phyloP scores from a whole-genome alignment of 2,888 invertebrate species.

The Luffia ferchaultella region DNA sequence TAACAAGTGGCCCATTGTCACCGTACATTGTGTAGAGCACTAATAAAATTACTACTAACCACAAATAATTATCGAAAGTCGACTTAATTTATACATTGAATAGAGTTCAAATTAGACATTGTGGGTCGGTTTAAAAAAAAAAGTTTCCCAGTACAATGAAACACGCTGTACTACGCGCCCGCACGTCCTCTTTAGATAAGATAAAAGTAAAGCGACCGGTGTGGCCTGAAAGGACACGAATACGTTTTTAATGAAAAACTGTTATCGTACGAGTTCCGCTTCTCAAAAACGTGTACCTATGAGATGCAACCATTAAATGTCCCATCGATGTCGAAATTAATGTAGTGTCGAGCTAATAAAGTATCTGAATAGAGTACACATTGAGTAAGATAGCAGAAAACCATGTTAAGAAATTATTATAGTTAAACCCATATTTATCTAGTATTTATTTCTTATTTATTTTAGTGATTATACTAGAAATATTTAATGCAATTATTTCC shows the following conservation, averaged over 20 bases:
- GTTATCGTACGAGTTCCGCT: conserved; percentile 12
- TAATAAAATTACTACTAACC: conserved; percentile 18
- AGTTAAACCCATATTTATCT: too few species aligned
- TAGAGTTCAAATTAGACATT: neutral
- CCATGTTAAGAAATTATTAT: too few species aligned
- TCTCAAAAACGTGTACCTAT: neutral
- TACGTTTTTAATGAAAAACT: conserved; percentile 48
- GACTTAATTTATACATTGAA: neutral
- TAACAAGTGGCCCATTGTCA: conserved; percentile 56
- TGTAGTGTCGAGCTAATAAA: too few species aligned
- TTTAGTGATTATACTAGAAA: too few species aligned
- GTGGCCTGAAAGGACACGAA: conserved; percentile 52
- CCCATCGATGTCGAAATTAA: conserved; percentile 25
- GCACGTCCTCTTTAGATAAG: conserved; percentile 66
- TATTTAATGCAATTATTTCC: too few species aligned
- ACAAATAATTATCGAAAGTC: neutral
- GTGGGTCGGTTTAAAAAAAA: neutral
- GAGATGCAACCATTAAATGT: conserved; percentile 19
- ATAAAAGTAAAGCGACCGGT: conserved; percentile 47
- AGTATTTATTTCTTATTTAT: too few species aligned
- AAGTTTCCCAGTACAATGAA: neutral
- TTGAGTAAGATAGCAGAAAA: too few species aligned
- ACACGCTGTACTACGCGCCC: conserved; percentile 13
- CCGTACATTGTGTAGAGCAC: conserved; percentile 42
- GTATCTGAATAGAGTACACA: too few species aligned